Evolutionary conservation across 2,888 invertebrate species (phyloP).

Genomic region (Spilosoma lubricipeda): DNA sequence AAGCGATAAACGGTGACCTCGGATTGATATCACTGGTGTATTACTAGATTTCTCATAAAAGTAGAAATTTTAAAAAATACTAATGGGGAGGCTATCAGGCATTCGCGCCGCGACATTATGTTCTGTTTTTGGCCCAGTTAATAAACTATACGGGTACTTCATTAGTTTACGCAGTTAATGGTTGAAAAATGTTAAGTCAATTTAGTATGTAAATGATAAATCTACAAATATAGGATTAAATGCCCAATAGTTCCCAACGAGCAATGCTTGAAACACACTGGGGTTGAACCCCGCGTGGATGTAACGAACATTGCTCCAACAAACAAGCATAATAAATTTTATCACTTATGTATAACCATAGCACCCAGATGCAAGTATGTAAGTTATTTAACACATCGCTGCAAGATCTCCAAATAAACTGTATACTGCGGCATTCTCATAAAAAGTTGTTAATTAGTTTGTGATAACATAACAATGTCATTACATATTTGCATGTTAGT

Average conservation of each 20-base stretch:
- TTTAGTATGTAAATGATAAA: slow-evolving; percentile 86
- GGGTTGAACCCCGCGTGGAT: slow-evolving; percentile 38
- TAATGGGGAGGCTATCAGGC: slow-evolving; percentile 85
- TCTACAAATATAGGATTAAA: slow-evolving; percentile 86
- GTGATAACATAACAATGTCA: slow-evolving; percentile 78
- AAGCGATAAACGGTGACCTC: slow-evolving; percentile 81
- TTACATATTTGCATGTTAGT: slow-evolving; percentile 87
- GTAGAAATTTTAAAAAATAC: slow-evolving; percentile 69
- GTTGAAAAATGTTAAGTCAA: slow-evolving; percentile 85
- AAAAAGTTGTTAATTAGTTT: slow-evolving; percentile 76
- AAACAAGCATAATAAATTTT: slow-evolving; percentile 83
- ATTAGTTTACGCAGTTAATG: slow-evolving; percentile 86
- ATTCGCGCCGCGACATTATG: slow-evolving; percentile 83
- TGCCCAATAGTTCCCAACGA: slow-evolving; percentile 86
- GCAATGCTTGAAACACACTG: slow-evolving; percentile 71
- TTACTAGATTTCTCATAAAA: slow-evolving; percentile 70
- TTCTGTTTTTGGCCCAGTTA: slow-evolving; percentile 79
- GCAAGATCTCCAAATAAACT: slow-evolving; percentile 67
- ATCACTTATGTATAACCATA: slow-evolving; percentile 85
- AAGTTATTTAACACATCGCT: slow-evolving; percentile 80
- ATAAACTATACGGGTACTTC: slow-evolving; percentile 79
- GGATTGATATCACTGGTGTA: slow-evolving; percentile 78
- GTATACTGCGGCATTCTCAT: slow-evolving; percentile 80
- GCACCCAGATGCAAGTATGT: slow-evolving; percentile 87
- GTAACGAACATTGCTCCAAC: slow-evolving; percentile 75